Conservation (phyloP, 2,113 vertebrate genomes). For the Emydura subglobosa region DNA sequence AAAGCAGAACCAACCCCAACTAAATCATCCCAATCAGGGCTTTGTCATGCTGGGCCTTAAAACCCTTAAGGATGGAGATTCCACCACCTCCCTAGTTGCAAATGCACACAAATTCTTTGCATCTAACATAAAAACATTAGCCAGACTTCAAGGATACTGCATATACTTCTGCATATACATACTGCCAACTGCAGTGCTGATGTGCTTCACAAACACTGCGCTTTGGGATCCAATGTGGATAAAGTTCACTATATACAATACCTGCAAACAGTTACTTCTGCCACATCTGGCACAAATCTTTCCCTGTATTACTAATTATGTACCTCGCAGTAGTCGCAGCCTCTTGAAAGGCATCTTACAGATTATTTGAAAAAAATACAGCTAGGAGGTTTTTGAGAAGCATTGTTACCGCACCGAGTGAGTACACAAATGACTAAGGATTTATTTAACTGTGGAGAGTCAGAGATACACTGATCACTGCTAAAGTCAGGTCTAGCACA, state of each 20-base stretch:
- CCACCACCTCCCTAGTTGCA: no score
- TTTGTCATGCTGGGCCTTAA: no score
- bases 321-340: not conserved
- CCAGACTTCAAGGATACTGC: not conserved
- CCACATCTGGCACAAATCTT: not conserved
- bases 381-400: not conserved
- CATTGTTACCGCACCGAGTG: not conserved
- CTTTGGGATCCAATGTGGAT: not conserved
- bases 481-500: rapidly evolving
- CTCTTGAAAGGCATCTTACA: not conserved
- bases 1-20: no score
- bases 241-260: not conserved
- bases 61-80: no score
- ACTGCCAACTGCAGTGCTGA: not conserved
- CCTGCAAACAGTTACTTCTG: not conserved
- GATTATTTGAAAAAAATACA: not conserved
- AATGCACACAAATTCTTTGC: not conserved
- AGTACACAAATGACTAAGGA: not conserved
- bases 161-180: not conserved
- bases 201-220: not conserved
- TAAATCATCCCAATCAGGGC: no score
- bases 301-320: not conserved
- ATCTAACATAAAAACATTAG: not conserved
- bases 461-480: not conserved
- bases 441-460: not conserved